Conservation (phyloP, 2,797 vertebrate species). For the Eutrigla gurnardus region DNA sequence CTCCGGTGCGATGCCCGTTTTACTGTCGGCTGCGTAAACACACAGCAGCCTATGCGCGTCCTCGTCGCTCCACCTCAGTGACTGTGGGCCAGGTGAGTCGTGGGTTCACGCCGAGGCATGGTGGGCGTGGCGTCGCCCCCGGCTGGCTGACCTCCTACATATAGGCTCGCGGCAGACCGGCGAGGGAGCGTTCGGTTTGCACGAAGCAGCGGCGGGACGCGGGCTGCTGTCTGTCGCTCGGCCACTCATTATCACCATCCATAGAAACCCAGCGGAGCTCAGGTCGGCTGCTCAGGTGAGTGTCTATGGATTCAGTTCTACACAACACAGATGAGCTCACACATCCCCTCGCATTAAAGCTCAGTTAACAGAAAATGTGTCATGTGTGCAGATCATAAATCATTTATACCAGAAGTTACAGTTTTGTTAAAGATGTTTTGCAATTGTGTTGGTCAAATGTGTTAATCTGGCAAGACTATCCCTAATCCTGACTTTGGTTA, state of each 20-base stretch:
- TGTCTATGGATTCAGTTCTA: slow-evolving; percentile 37
- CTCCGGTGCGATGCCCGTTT: neutral
- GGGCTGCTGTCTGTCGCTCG: slow-evolving; percentile 47
- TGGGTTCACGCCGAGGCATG: slow-evolving; percentile 48
- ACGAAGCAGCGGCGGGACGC: slow-evolving; percentile 60
- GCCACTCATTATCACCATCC: slow-evolving; percentile 52
- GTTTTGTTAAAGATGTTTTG: neutral
- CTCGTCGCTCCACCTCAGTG: slow-evolving; percentile 53
- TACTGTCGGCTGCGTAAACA: slow-evolving; percentile 6
- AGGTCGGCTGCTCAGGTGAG: slow-evolving; percentile 72
- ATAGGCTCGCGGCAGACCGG: slow-evolving; percentile 62
- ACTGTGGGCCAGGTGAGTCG: slow-evolving; percentile 70
- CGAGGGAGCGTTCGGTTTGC: slow-evolving; percentile 71
- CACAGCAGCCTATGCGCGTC: slow-evolving; percentile 17
- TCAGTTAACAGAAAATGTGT: neutral
- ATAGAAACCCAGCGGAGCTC: slow-evolving; percentile 15
- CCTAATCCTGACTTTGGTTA: too few relatives aligned
- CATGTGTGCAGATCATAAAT: neutral
- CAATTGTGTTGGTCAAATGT: neutral
- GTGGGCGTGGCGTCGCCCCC: slow-evolving; percentile 81
- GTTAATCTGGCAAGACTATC: neutral
- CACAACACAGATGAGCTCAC: neutral
- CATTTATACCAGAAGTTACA: neutral
- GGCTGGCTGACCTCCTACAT: slow-evolving; percentile 45
- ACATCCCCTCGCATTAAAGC: neutral